These are phyloP conservation scores for Antheraea yamamai DNA, from an alignment of 2,888 invertebrate species.

Conservation along the genomic window DNA sequence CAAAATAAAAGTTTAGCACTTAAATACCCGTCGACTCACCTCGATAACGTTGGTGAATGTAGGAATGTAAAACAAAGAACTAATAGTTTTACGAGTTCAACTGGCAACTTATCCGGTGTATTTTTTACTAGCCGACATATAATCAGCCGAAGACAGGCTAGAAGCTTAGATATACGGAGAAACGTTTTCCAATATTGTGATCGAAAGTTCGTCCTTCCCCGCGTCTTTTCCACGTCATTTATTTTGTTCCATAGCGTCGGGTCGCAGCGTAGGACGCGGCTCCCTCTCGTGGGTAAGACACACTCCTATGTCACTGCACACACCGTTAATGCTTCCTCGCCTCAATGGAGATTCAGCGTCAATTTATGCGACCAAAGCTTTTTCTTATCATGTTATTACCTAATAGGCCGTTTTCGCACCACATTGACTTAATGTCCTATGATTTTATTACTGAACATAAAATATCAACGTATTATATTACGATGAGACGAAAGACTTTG, in stretches of 20 bases:
- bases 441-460: slow-evolving; percentile 8
- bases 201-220: slow-evolving; percentile 62
- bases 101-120: neutral
- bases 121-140: neutral
- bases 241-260: slow-evolving; percentile 40
- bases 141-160: neutral
- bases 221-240: slow-evolving; percentile 74
- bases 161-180: neutral
- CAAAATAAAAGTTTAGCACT: no score
- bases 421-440: slow-evolving; percentile 50
- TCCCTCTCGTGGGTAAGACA: slow-evolving; percentile 54
- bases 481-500: neutral
- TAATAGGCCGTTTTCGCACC: slow-evolving; percentile 67
- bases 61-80: neutral
- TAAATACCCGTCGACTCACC: no score
- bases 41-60: neutral
- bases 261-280: slow-evolving; percentile 38
- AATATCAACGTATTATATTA: slow-evolving; percentile 3
- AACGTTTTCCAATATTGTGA: slow-evolving; percentile 48
- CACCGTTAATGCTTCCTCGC: slow-evolving; percentile 64
- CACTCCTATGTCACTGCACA: slow-evolving; percentile 46
- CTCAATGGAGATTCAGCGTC: slow-evolving; percentile 66
- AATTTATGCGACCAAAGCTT: slow-evolving; percentile 65
- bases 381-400: slow-evolving; percentile 71
- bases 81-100: no score